Conservation (phyloP, 2,797 vertebrate genomes). For the Falco peregrinus region DNA sequence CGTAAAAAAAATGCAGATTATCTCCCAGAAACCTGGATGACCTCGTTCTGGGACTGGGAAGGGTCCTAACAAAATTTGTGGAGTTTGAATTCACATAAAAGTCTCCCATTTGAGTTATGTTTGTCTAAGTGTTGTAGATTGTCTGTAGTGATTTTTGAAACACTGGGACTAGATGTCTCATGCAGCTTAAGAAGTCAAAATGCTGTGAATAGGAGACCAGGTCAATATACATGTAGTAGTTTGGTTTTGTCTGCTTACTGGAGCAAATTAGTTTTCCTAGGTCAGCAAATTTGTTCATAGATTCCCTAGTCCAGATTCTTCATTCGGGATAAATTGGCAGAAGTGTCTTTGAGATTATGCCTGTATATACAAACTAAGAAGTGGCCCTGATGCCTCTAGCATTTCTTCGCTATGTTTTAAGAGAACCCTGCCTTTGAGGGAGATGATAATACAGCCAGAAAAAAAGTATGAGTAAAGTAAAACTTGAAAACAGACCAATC, state of each 20-base stretch:
- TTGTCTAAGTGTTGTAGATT: not conserved
- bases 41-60: not conserved
- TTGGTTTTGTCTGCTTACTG: not conserved
- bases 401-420: not conserved
- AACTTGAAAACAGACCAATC: constrained; percentile 28
- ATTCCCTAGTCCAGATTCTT: not conserved
- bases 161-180: not conserved
- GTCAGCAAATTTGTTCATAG: not conserved
- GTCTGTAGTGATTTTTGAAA: not conserved
- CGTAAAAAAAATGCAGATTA: not conserved
- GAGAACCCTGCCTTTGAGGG: not conserved
- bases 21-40: not conserved
- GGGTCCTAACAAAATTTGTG: not conserved
- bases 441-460: not conserved
- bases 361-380: not conserved
- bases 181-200: not conserved
- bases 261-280: not conserved
- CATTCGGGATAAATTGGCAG: not conserved
- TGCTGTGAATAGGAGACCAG: not conserved
- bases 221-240: not conserved
- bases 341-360: not conserved
- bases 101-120: not conserved
- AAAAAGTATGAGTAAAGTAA: not conserved
- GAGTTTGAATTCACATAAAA: not conserved
- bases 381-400: not conserved